A percentile compares a stretch with the other conserved stretches of the same genome.
phyloP scores from a whole-genome alignment of 1,140 invertebrate species.

The Harpegnathos saltator region DNA sequence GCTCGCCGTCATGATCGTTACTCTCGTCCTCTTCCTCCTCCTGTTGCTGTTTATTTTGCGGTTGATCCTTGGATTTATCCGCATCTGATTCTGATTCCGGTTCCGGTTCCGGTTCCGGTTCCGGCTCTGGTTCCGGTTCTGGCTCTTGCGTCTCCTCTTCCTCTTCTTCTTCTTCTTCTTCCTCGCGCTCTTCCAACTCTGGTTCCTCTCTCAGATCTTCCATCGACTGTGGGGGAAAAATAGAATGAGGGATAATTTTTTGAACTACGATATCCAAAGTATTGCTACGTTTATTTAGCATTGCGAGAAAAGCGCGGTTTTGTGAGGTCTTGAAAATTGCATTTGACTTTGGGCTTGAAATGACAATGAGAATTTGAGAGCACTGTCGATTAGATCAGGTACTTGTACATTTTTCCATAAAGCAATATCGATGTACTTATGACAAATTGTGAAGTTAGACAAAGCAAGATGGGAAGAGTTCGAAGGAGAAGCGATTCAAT shows the following conservation, averaged over 20 bases:
- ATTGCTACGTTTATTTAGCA: conserved; percentile 30
- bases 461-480: neutral
- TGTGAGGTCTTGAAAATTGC: neutral
- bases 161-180: conserved; percentile 83
- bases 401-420: neutral
- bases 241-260: neutral
- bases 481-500: conserved; percentile 3
- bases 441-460: conserved; percentile 2
- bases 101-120: neutral
- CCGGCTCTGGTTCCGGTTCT: conserved; percentile 74
- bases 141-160: conserved; percentile 31
- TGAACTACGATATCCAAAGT: neutral
- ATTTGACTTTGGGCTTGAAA: neutral
- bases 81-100: conserved; percentile 73
- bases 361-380: neutral
- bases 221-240: conserved; percentile 79
- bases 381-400: neutral
- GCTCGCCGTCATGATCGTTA: conserved; percentile 60
- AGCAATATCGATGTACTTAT: conserved; percentile 6
- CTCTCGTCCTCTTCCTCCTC: conserved; percentile 45
- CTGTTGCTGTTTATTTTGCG: conserved; percentile 65
- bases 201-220: conserved; percentile 85
- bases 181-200: conserved; percentile 85
- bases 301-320: conserved; percentile 32
- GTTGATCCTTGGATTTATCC: conserved; percentile 75